A percentile compares a stretch with the other conserved stretches of the same genome.
Evolutionary conservation across 1,140 invertebrate species (phyloP).

Genomic region (Agrypnia vestita): DNA sequence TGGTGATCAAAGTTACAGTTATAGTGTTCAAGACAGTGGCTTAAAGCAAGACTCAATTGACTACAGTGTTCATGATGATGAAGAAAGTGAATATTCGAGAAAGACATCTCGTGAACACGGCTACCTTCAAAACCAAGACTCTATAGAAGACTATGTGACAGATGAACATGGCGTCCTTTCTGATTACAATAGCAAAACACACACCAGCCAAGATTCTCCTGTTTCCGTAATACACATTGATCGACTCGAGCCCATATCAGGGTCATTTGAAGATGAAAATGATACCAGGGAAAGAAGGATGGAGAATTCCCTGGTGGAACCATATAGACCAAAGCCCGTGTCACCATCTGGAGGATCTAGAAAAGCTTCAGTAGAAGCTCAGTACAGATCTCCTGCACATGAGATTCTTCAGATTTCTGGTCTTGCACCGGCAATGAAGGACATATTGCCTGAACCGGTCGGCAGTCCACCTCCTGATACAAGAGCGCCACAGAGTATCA

Average conservation of each 20-base stretch:
- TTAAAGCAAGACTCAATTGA: conserved; percentile 59
- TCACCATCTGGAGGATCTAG: conserved; percentile 51
- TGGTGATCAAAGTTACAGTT: conserved; percentile 49
- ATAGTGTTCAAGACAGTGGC: conserved; percentile 53
- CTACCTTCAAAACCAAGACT: conserved; percentile 70
- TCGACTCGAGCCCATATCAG: conserved; percentile 62
- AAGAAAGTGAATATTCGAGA: conserved; percentile 59
- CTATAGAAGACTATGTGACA: conserved; percentile 63
- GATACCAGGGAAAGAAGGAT: conserved; percentile 62
- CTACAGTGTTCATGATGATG: conserved; percentile 52
- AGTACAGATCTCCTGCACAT: conserved; percentile 46
- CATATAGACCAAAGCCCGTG: conserved; percentile 62
- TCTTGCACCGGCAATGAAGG: conserved; percentile 19
- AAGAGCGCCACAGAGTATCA: conserved; percentile 52
- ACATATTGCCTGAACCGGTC: conserved; percentile 44
- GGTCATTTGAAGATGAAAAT: conserved; percentile 62
- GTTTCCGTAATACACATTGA: conserved; percentile 69
- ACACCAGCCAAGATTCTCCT: conserved; percentile 65
- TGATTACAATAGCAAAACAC: conserved; percentile 63
- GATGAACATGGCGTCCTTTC: conserved; percentile 44
- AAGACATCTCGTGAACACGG: conserved; percentile 64
- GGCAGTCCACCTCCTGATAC: conserved; percentile 57
- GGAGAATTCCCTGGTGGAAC: conserved; percentile 63
- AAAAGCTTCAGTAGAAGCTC: conserved; percentile 46
- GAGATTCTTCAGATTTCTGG: conserved; percentile 12